Evolutionary conservation across 2,797 vertebrate species (phyloP).

Genomic region (Myripristis jacobus): DNA sequence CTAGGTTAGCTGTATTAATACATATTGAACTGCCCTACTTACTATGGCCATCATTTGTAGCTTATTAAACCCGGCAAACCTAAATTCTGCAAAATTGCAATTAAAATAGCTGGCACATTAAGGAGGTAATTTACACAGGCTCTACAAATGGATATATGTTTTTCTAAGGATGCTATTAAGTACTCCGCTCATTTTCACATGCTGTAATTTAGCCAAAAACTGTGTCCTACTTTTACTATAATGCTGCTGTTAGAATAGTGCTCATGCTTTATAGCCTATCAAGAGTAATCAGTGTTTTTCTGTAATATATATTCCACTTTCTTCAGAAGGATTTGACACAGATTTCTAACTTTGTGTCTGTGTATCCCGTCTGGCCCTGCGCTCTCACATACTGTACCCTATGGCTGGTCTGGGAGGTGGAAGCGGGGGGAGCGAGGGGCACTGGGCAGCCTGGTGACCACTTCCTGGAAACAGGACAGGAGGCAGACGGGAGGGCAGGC

Average conservation of each 20-base stretch:
- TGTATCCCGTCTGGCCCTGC: too few species aligned
- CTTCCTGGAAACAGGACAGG: conserved; percentile 80
- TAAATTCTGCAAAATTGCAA: neutral
- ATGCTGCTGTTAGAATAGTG: too few species aligned
- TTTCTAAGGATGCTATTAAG: too few species aligned
- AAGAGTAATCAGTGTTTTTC: neutral
- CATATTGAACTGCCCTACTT: conserved; percentile 43
- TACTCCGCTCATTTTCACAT: too few species aligned
- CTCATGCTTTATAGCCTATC: too few species aligned
- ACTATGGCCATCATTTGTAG: conserved; percentile 18
- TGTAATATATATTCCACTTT: neutral
- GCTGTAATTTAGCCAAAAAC: too few species aligned
- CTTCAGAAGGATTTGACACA: neutral
- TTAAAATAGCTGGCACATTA: neutral
- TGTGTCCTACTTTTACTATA: too few species aligned
- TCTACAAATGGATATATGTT: too few species aligned
- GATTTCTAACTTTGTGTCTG: neutral
- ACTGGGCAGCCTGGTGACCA: conserved; percentile 69
- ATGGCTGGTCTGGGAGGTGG: conserved; percentile 23
- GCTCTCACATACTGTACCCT: neutral
- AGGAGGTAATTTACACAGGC: too few species aligned
- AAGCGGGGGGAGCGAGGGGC: conserved; percentile 24
- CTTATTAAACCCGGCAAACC: conserved; percentile 4
- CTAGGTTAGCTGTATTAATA: conserved; percentile 19
- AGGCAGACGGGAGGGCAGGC: conserved; percentile 80